These are phyloP conservation scores for Acanthosoma haemorrhoidale DNA, from an alignment of 2,888 invertebrate species.

Conservation along the genomic window DNA sequence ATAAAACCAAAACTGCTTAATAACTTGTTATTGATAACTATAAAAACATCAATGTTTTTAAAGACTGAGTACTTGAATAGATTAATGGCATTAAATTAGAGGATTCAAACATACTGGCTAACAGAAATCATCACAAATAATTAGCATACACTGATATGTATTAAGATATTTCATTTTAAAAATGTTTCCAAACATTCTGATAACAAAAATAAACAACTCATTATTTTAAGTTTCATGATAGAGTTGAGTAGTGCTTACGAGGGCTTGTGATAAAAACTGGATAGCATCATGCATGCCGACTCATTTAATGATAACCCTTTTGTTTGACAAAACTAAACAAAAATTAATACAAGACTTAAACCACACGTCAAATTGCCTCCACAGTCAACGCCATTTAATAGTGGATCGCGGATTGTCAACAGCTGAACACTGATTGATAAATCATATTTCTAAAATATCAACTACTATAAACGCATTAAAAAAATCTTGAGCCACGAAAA, in stretches of 20 bases:
- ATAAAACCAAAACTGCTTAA: no score
- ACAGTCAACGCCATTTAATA: conserved; percentile 18
- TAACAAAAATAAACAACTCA: conserved; percentile 3
- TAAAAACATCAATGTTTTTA: no score
- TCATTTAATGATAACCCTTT: neutral
- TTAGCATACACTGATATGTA: no score
- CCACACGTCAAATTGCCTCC: conserved; percentile 11
- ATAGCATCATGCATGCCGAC: neutral
- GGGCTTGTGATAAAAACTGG: neutral
- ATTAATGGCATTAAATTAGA: no score
- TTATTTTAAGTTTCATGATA: neutral
- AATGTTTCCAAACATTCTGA: neutral
- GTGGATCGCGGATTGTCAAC: neutral
- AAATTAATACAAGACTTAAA: conserved; percentile 12
- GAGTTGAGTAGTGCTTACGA: neutral
- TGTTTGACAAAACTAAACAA: neutral
- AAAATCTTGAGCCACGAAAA: no score
- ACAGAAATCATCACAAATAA: no score
- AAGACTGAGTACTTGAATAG: no score
- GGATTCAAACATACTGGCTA: no score
- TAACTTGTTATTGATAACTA: no score
- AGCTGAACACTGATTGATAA: neutral
- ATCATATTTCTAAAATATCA: no score
- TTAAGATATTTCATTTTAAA: no score
- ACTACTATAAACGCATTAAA: no score